Evolutionary conservation across 1,140 invertebrate species (phyloP).

Genomic region (Dufourea novaeangliae): DNA sequence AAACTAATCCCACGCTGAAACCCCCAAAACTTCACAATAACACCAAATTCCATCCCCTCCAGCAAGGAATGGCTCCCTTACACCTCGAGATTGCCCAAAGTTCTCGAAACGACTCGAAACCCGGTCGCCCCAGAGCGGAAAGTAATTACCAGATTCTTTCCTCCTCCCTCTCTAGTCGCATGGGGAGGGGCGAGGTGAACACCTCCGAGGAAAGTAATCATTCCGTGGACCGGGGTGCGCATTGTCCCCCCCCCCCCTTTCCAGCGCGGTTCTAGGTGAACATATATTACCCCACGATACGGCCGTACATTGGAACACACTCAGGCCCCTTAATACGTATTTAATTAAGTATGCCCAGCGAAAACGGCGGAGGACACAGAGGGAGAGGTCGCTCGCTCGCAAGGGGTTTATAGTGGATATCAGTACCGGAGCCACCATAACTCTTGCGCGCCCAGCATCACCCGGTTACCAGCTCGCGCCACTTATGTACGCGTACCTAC

Average conservation of each 20-base stretch:
- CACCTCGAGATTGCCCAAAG: too few species aligned
- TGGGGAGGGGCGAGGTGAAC: too few species aligned
- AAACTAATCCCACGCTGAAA: too few species aligned
- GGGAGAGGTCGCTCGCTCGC: constrained; percentile 17
- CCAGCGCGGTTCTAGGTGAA: constrained; percentile 33
- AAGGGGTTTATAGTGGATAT: constrained; percentile 72
- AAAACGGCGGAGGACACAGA: constrained; percentile 49
- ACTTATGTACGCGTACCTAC: constrained; percentile 66
- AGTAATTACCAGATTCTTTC: too few species aligned
- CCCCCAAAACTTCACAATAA: too few species aligned
- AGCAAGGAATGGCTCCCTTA: too few species aligned
- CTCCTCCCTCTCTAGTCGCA: too few species aligned
- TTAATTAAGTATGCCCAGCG: constrained; percentile 75
- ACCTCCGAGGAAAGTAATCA: background rate
- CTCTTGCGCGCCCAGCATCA: constrained; percentile 65
- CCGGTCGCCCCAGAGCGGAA: too few species aligned
- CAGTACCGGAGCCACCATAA: constrained; percentile 73
- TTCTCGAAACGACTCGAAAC: too few species aligned
- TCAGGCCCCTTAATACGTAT: constrained; percentile 79
- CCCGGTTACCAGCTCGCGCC: constrained; percentile 27
- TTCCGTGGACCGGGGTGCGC: background rate
- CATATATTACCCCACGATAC: constrained; percentile 64
- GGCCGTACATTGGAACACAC: constrained; percentile 76
- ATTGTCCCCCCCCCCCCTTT: constrained; percentile 19
- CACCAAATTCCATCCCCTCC: too few species aligned